These are phyloP conservation scores for Chymomyza caudatula DNA, from an alignment of 2,888 invertebrate genomes.

Conservation along the genomic window DNA sequence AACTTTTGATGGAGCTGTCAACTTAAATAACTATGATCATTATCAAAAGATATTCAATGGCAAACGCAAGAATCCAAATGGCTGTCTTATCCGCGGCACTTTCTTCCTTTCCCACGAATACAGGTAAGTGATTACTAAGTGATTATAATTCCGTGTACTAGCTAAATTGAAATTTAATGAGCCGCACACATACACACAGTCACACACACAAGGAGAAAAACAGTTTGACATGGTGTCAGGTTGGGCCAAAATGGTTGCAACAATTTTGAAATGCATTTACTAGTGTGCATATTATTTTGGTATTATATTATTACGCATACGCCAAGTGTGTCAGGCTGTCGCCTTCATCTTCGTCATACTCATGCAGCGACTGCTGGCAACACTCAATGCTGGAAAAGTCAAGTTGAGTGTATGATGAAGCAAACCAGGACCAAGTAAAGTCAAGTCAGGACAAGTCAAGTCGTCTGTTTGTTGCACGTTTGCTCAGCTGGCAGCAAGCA, in stretches of 20 bases:
- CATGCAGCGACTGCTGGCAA: background rate
- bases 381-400: background rate
- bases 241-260: background rate
- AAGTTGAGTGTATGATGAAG: background rate
- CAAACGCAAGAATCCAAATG: constrained; percentile 91
- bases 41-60: constrained; percentile 91
- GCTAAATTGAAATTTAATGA: background rate
- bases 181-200: background rate
- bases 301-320: constrained; percentile 57
- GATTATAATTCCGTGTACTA: background rate
- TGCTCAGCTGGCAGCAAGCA: constrained; percentile 21
- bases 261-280: background rate
- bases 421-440: background rate
- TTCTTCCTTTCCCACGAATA: constrained; percentile 95
- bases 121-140: constrained; percentile 79
- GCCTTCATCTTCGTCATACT: background rate
- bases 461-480: constrained; percentile 26
- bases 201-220: background rate
- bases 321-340: constrained; percentile 20
- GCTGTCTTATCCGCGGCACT: constrained; percentile 91
- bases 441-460: constrained; percentile 30
- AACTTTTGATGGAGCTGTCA: constrained; percentile 95
- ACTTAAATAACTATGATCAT: constrained; percentile 92
- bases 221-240: background rate
- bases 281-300: constrained; percentile 42